phyloP scores from a whole-genome alignment of 2,113 vertebrate species.

The Phyllostomus discolor region DNA sequence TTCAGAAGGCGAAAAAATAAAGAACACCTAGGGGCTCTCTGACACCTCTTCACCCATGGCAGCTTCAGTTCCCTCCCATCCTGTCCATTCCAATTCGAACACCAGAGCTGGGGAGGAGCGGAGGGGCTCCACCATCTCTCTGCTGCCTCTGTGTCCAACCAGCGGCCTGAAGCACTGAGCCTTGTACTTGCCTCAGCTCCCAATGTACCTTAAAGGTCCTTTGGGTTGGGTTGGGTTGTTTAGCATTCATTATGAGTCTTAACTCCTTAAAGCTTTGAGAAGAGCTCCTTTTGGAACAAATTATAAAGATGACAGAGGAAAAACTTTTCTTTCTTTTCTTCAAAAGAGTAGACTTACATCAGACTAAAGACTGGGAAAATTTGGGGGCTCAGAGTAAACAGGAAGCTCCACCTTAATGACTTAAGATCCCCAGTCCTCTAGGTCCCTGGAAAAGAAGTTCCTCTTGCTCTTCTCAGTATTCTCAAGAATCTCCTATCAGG shows the following conservation, averaged over 20 bases:
- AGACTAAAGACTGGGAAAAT: background rate
- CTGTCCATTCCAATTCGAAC: background rate
- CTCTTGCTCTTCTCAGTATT: background rate
- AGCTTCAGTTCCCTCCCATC: background rate
- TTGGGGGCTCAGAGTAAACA: background rate
- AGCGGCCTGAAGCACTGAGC: background rate
- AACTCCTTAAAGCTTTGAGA: background rate
- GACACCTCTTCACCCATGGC: background rate
- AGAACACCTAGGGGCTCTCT: background rate
- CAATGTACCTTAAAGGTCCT: background rate
- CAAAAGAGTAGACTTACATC: background rate
- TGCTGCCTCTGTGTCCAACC: background rate
- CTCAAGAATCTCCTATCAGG: background rate
- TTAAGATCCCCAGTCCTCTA: background rate
- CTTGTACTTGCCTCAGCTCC: background rate
- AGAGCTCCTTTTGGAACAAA: background rate
- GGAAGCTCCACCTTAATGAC: background rate
- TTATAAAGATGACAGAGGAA: background rate
- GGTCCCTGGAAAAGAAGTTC: background rate
- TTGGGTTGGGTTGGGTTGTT: background rate
- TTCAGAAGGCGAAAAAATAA: too few relatives aligned
- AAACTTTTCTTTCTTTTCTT: background rate
- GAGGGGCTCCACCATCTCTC: rapidly evolving
- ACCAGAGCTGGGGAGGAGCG: background rate
- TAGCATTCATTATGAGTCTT: background rate